A percentile compares a stretch with the other conserved stretches of the same genome.
Conservation (phyloP, 2,797 vertebrate species). For the Carapus acus region DNA sequence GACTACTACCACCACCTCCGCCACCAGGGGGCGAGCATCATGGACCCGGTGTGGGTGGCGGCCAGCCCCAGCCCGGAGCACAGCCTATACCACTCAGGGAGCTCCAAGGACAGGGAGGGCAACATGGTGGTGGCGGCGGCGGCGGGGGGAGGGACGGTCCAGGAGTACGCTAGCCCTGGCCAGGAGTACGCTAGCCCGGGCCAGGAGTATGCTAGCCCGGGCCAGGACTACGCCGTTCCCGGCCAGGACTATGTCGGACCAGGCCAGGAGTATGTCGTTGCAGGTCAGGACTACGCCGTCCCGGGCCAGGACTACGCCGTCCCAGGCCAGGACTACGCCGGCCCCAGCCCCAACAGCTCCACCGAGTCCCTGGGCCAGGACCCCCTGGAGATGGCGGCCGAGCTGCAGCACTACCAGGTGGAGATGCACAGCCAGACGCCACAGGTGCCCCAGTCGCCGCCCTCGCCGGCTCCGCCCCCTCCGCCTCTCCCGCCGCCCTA, state of each 20-base stretch:
- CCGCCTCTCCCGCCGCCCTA: slow-evolving; percentile 75
- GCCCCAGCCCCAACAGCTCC: slow-evolving; percentile 86
- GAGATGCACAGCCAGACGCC: slow-evolving; percentile 78
- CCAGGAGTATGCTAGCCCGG: too few species aligned
- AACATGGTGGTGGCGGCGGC: slow-evolving; percentile 58
- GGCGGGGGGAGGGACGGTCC: slow-evolving; percentile 74
- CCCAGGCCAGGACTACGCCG: slow-evolving; percentile 59
- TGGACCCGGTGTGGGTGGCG: slow-evolving; percentile 57
- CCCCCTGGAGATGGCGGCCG: slow-evolving; percentile 81
- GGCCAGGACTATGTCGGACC: too few species aligned
- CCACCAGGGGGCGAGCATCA: slow-evolving; percentile 54
- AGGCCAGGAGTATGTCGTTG: too few species aligned
- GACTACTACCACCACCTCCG: slow-evolving; percentile 82
- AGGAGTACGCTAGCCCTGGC: slow-evolving; percentile 65
- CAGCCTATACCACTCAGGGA: slow-evolving; percentile 83
- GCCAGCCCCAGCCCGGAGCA: slow-evolving; percentile 77
- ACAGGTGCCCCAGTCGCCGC: slow-evolving; percentile 74
- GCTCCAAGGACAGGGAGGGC: slow-evolving; percentile 79
- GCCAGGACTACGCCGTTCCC: too few species aligned
- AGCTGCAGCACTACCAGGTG: slow-evolving; percentile 84
- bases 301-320: too few species aligned
- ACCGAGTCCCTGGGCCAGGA: slow-evolving; percentile 85
- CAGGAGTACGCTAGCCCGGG: slow-evolving; percentile 67
- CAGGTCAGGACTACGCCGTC: too few species aligned
- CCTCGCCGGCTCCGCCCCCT: slow-evolving; percentile 65